Evolutionary conservation across 2,888 invertebrate species (phyloP), one percentile per base, ranked within the genome.

Genomic region (Pterostichus madidus): DNA sequence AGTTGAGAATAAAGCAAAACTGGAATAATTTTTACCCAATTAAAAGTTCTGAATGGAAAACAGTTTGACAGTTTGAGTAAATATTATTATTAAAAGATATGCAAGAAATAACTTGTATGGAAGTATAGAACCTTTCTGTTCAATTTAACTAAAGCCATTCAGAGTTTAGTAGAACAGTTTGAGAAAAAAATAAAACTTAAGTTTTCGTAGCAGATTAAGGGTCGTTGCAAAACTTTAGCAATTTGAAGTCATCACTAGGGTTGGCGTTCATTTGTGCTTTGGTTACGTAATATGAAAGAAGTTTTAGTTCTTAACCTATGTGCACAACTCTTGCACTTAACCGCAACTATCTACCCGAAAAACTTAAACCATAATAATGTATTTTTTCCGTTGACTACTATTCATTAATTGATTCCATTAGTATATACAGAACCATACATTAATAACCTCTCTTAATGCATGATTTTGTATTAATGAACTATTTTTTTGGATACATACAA

Each of bases 151-250:
- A 73, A 44, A 73, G 15, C 15, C 73, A 68, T 68, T 68, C 46
- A n/a, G 73, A 73, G 44, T 73, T 73, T 73, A 73, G 73, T 46
- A 44, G 73, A 46, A 73, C 35, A 68, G 10, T 68, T 68, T 68
- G 68, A 17, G 35, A 32, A 68, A 68, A 68, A 68, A 68, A 68
- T 68, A 73, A 73, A 73, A 73, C 15, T 73, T 39, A 73, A 73
- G 73, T 73, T 73, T 73, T 73, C 44, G 44, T 73, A 46, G 73
- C 73, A 73, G 73, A 73, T 73, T 73, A 73, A 73, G 44, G 73
- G 1, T 6, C 13, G 68, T 68, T 68, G 35, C 35, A 46, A 73
- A 73, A 73, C 73, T 73, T 73, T 73, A 13, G 73, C 73, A 73
- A 73, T 73, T 73, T 73, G 73, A 73, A 39, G 73, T 44, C 73